Evolutionary conservation across 2,888 invertebrate species (phyloP), one percentile per base, ranked within the genome.

Genomic region (Autographa pulchrina): DNA sequence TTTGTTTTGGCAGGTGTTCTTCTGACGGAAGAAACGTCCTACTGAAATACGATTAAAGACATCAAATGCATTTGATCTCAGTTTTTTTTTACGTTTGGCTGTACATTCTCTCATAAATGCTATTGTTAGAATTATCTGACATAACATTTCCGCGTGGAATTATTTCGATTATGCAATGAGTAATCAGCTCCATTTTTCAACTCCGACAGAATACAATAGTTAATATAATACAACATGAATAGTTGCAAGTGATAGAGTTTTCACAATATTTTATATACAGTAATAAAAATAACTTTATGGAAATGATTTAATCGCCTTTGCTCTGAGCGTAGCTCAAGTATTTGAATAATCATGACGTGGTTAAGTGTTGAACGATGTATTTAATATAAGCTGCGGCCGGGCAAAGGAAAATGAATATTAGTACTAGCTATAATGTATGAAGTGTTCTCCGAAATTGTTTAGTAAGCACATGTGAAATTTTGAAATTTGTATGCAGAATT

Each of bases 291-390:
- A 63, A 71, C 48, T 75, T 77, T 75, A 83, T 81, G 77, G 38
- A 77, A 81, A 83, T 77, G 0, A 68, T 63, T 83, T 80, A 79
- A 85, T 84, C 84, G 80, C 61, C 79, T 85, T 83, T 82, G 77
- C 74, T 74, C 65, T 75, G 80, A 84, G 75, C 76, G 71, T 77
- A 68, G 75, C 13, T 75, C 75, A 80, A 79, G 82, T 83, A 80
- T 86, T 83, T 86, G 86, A 87, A 87, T 87, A 87, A 86, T 84
- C 77, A 85, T 80, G 80, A 79, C 77, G 74, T 74, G 74, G 77
- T 77, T 70, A 80, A 83, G 78, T 84, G 83, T 74, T 70, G 66
- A 74, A 72, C 75, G 67, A 63, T 67, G 68, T 75, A 80, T 78
- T 81, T 78, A 71, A 78, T 80, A 75, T 82, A 77, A 80, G 72